These are phyloP conservation scores for Diadumene lineata DNA, from an alignment of 92 coral and sea anemone genomes.

Conservation along the genomic window DNA sequence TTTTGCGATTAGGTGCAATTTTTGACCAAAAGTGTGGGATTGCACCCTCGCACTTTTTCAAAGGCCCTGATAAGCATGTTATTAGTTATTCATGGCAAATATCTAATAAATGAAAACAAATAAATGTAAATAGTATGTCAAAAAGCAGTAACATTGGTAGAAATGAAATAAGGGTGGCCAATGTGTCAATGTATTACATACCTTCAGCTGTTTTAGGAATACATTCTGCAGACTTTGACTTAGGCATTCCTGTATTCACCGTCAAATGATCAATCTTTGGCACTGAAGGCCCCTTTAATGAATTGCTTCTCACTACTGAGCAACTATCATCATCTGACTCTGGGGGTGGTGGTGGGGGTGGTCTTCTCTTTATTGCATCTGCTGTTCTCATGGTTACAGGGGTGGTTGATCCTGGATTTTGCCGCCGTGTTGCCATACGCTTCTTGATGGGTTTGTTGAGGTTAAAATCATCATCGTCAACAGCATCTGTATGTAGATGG, in stretches of 20 bases:
- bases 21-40: no score
- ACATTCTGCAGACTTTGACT: background rate
- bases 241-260: background rate
- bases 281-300: slow-evolving; percentile 21
- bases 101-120: no score
- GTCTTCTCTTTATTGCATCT: slow-evolving; percentile 25
- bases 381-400: background rate
- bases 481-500: slow-evolving; percentile 32
- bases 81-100: no score
- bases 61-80: no score
- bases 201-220: slow-evolving; percentile 31
- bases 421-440: slow-evolving; percentile 53
- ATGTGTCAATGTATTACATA: no score
- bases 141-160: no score
- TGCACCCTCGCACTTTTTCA: no score
- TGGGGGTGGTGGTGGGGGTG: slow-evolving; percentile 74
- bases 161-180: no score
- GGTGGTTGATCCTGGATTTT: slow-evolving; percentile 19
- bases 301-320: background rate
- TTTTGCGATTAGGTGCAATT: no score
- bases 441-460: slow-evolving; percentile 35
- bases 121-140: no score
- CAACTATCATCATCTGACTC: slow-evolving; percentile 17
- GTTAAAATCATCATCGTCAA: background rate
- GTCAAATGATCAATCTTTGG: slow-evolving; percentile 6